Base-by-base conservation (phyloP, 2,797 vertebrate genomes). In the Liasis olivaceus region DNA sequence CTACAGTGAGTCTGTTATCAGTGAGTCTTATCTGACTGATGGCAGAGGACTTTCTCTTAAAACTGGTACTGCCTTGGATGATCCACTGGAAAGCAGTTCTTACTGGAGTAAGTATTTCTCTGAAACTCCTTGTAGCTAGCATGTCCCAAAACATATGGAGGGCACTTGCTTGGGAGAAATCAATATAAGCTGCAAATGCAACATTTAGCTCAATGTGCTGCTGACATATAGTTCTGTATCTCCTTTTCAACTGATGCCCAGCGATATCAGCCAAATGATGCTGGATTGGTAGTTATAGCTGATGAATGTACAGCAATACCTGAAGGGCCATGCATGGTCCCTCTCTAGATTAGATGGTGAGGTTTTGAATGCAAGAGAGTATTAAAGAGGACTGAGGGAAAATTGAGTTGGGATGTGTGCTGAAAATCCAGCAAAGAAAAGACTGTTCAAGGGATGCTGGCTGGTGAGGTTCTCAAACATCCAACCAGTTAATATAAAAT, bases 1-100 rank as follows among this genome's bases (percentile, higher is more conserved):
- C 93, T 98, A 97, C 91, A 98, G 97, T 0, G 98, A 98, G 95
- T 98, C 98, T 0, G 0, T 98, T 94, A 93, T 98, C 93, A 97
- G 95, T 0, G 97, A 98, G 91, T 98, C 98, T 87, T 98, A 97
- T 93, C 91, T 98, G 24, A 97, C 95, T 59, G 97, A 97, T 89
- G 97, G 97, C 77, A 96, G 94, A 24, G 95, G 92, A 63, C 96
- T 26, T 2, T 94, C 63, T 0, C 95, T 90, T 81, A 95, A 36
- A 94, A 90, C 96, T 88, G 96, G 58, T 20, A 93, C 96, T 8
- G 0, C 94, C 81, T 93, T 97, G 77, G 93, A 97, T 0, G 95
- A 97, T 66, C 94, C 84, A 56, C 92, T 97, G 92, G 96, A 95
- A 51, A 93, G 96, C 17, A 96, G 95, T 63, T 77, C 91, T 0